Conservation (phyloP, 2,888 invertebrate genomes). For the Archips crataeganus region DNA sequence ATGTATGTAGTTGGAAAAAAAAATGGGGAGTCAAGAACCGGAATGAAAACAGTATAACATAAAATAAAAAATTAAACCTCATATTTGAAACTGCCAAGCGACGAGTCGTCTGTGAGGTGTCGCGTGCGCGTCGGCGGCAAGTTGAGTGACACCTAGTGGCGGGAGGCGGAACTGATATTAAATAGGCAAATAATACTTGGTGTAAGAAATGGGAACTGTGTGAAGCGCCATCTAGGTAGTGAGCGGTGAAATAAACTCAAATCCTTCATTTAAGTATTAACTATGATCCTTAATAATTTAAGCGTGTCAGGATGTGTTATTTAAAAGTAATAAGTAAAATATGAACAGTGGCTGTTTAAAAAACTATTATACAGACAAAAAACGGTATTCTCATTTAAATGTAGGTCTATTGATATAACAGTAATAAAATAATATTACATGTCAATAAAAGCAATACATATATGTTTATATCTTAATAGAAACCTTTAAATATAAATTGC, state of each 20-base stretch:
- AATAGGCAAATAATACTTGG: conserved; percentile 38
- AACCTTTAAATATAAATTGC: not conserved
- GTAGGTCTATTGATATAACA: too few relatives aligned
- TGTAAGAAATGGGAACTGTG: not conserved
- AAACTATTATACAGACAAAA: not conserved
- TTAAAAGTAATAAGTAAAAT: not conserved
- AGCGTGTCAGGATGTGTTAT: not conserved
- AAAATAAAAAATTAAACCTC: conserved; percentile 77
- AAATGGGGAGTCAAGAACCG: not conserved
- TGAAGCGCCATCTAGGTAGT: not conserved
- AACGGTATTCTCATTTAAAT: too few relatives aligned
- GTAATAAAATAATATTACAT: too few relatives aligned
- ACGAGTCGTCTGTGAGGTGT: conserved; percentile 89
- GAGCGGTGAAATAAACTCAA: not conserved
- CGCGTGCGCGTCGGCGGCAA: conserved; percentile 78
- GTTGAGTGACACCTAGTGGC: conserved; percentile 72
- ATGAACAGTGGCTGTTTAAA: not conserved
- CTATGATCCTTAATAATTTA: not conserved
- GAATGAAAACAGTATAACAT: not conserved
- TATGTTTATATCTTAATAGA: too few relatives aligned
- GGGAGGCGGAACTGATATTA: conserved; percentile 33
- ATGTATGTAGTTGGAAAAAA: not conserved
- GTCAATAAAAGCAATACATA: too few relatives aligned
- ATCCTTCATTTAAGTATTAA: not conserved
- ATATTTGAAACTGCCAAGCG: conserved; percentile 89